These are phyloP conservation scores for Hydrocynus forskahlii DNA, from an alignment of 2,797 vertebrate species.

Conservation along the genomic window DNA sequence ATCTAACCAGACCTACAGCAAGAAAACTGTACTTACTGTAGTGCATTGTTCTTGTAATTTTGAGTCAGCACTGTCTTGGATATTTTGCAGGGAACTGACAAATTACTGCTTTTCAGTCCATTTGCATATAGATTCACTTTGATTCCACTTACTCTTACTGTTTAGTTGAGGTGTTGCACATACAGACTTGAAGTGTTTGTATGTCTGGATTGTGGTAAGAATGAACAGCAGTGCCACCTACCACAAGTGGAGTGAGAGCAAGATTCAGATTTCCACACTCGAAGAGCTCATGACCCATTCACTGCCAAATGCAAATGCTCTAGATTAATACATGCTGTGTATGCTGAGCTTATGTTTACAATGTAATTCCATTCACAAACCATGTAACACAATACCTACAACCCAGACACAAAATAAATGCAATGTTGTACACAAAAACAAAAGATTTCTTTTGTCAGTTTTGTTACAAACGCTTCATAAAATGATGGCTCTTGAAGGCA, in stretches of 20 bases:
- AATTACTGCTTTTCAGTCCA: background rate
- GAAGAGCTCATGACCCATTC: background rate
- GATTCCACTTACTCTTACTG: background rate
- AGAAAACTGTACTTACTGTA: too few species aligned
- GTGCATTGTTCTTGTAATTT: background rate
- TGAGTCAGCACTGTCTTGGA: background rate
- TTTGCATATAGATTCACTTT: background rate
- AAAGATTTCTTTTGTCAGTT: background rate
- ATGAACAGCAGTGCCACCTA: slow-evolving; percentile 14
- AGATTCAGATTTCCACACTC: slow-evolving; percentile 3
- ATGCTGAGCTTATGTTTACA: background rate
- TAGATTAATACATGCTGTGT: background rate
- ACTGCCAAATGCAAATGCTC: slow-evolving; percentile 1
- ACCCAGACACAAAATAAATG: slow-evolving; percentile 17
- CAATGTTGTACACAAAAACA: background rate
- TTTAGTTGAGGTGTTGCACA: background rate
- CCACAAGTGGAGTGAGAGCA: background rate
- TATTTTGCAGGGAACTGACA: background rate
- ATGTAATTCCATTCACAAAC: slow-evolving; percentile 8
- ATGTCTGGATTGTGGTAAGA: background rate
- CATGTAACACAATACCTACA: background rate
- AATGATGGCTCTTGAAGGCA: background rate
- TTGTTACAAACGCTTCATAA: background rate
- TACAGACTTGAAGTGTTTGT: background rate
- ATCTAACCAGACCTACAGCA: background rate